Base-by-base conservation (phyloP, 2,113 vertebrate genomes). In the Xenopus laevis region DNA sequence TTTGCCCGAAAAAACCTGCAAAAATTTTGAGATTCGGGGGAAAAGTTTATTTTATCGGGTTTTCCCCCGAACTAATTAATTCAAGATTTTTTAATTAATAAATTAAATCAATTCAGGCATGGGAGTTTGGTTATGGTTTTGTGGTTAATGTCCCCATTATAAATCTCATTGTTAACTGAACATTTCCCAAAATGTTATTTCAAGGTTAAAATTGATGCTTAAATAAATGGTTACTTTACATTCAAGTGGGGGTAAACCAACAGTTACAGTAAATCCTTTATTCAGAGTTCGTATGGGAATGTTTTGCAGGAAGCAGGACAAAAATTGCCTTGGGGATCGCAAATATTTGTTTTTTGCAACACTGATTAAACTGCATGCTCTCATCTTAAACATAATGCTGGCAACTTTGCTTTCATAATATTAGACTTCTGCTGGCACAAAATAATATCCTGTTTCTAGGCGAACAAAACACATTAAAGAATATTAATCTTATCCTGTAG, bases 281-380 rank as follows among this genome's bases (percentile, higher is more conserved):
- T 59, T 21, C 17, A 10, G 12, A 27, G 7, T 46, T n/a, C 61
- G 13, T 52, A 68, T 76, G 73, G 61, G 59, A 69, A 62, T 76
- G 30, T 60, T 59, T 60, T 55, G 5, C 73, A 69, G 73, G 66
- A 76, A 76, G 46, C 47, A 76, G 66, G 40, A 63, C 6, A 61
- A 64, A 69, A 76, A 76, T 65, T 69, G 59, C 73, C 66, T 69
- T 62, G 44, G 73, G 66, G 62, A 69, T 55, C 23, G 59, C 73
- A 68, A 76, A 76, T 76, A 76, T 76, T 76, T 76, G 55, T 69
- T 76, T 75, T 76, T 76, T 76, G 73, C 73, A 69, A 76, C 65
- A 44, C 66, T 62, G 73, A 69, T 69, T 76, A 76, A 76, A 63
- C 23, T 27, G 30, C 50, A 57, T 55, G 44, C 21, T 68, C 66